Base-by-base conservation (phyloP, 2,888 invertebrate genomes). In the Rhagonycha lutea region DNA sequence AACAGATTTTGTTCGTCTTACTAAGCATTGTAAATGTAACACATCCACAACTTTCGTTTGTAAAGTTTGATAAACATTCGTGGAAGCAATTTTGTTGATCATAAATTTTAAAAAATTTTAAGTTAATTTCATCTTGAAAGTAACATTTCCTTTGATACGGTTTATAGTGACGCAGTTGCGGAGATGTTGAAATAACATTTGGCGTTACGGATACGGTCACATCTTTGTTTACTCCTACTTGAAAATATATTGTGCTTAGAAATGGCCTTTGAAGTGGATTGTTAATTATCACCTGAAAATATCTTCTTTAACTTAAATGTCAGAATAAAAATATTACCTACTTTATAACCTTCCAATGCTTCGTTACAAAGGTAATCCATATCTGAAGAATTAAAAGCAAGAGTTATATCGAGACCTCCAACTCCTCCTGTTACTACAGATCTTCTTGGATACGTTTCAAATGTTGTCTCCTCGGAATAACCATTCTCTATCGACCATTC, bases 401-500 rank as follows among this genome's bases (percentile, higher is more conserved):
- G 85, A 14, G 92, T 87, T 80, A 94, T 87, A 70, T 90, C 91
- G n/a, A 94, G 86, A 0, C 94, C 94, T 29, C 92, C 91, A 83
- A 91, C 90, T 2, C 90, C 90, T 0, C 94, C 94, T n/a, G 92
- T 91, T 0, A 91, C 91, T 69, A 91, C 87, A 3, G 93, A 94
- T 81, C 94, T 89, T 81, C 91, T 89, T 0, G 94, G 94, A 85
- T 92, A 94, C 0, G 93, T 91, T 71, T 92, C 91, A n/a, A 91
- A 87, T 0, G 89, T 88, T 4, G 73, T 68, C 63, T 82, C 83
- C 9, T 78, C 76, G 0, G 90, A 88, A 80, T 94, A 94, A 0
- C 94, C 94, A 7, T 89, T 87, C 82, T 93, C 93, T 62, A 93
- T 87, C 78, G 88, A 90, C 94, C 94, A 94, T 14, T 89, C 89